Conservation (phyloP, 1,140 invertebrate species). For the Uloborus diversus region DNA sequence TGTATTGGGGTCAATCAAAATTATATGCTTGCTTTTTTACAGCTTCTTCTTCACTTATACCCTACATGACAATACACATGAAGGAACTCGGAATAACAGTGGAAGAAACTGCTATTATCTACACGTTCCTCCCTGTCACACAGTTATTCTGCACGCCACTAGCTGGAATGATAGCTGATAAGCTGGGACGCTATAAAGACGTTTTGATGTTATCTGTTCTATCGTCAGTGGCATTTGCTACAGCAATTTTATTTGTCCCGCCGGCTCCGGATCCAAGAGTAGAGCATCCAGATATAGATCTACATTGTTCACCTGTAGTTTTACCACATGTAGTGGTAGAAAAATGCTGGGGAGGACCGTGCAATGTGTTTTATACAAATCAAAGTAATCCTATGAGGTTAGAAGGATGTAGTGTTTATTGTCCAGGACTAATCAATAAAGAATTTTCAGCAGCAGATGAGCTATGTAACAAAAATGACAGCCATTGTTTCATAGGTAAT, state of each 20-base stretch:
- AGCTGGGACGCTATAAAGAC: slow-evolving; percentile 80
- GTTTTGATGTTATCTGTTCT: slow-evolving; percentile 74
- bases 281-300: slow-evolving; percentile 38
- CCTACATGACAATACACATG: slow-evolving; percentile 87
- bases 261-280: slow-evolving; percentile 23
- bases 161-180: slow-evolving; percentile 81
- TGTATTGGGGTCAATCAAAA: no score
- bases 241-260: slow-evolving; percentile 73
- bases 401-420: slow-evolving; percentile 20
- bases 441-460: slow-evolving; percentile 4
- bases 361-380: slow-evolving; percentile 40
- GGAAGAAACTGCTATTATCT: slow-evolving; percentile 87
- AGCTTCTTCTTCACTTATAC: slow-evolving; percentile 80
- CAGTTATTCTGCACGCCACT: slow-evolving; percentile 81
- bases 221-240: slow-evolving; percentile 74
- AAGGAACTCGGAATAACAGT: slow-evolving; percentile 82
- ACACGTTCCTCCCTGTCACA: slow-evolving; percentile 79
- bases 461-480: slow-evolving; percentile 3
- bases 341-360: slow-evolving; percentile 52
- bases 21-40: slow-evolving; percentile 60
- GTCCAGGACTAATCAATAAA: slow-evolving; percentile 19
- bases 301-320: slow-evolving; percentile 41
- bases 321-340: slow-evolving; percentile 39
- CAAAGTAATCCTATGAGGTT: slow-evolving; percentile 26
- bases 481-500: slow-evolving; percentile 21